Base-by-base conservation (phyloP, 2,888 invertebrate species). In the Gerosis bhagava region DNA sequence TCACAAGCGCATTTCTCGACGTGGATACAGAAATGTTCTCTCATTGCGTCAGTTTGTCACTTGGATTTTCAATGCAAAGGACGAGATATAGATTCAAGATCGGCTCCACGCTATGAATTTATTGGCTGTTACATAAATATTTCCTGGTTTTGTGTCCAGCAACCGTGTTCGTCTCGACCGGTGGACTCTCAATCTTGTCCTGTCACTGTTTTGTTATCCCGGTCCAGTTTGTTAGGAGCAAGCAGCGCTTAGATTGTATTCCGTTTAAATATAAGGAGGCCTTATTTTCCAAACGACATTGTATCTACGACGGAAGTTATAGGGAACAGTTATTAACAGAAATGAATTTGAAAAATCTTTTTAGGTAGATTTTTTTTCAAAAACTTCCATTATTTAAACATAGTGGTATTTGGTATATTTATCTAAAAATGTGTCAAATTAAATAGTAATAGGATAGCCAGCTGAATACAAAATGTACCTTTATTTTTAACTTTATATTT, bases 41-140 rank as follows among this genome's bases (percentile, higher is more conserved):
- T 8, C 13, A 3, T 16, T 11, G 21, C 26, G 11, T 44, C 36
- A 35, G 16, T 44, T 44, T 28, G 21, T 32, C 25, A 21, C 36
- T 25, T 36, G 31, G 25, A 31, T 32, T 46, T 32, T 34, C 39
- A 21, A 46, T 39, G 46, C 39, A 46, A 46, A 46, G 15, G 25
- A 8, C 26, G 15, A 39, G 46, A 46, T 46, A 46, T 34, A 39
- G 46, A 46, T 39, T 46, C 39, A 26, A 46, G 32, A 46, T 46
- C 39, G 19, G 39, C 31, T 25, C 31, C 25, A 8, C 22, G 31
- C 45, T 37, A 45, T 45, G 45, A 45, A 45, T 45, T 45, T 45
- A 45, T 45, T 45, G 45, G 45, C 37, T 37, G 45, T 25, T 45
- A 45, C 46, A 46, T 46, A 39, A 46, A 46, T 46, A 46, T 46